Base-by-base conservation (phyloP, 2,888 invertebrate genomes). In the Scelioninae gen. 1 region DNA sequence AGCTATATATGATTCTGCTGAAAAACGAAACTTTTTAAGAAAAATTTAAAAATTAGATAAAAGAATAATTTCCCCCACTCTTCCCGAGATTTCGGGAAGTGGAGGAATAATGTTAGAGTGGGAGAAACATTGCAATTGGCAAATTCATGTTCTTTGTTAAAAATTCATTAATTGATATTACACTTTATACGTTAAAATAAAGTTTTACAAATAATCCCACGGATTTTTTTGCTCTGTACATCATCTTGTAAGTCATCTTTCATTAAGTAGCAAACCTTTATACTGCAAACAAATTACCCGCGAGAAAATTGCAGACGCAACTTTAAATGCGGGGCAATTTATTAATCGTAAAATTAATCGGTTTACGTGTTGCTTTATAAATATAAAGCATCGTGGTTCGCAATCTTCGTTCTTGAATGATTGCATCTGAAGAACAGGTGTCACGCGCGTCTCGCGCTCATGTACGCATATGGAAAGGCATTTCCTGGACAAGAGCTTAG, bases 391-490 rank as follows among this genome's bases (percentile, higher is more conserved):
- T 23, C 79, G 84, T 83, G 82, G 85, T 84, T 80, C 69, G 87
- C 86, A 88, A 88, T 88, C 86, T 86, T 86, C 85, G 85, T 86
- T 86, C 85, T 84, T 82, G 86, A 87, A 87, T 88, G 88, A 88
- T 88, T 87, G 84, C 74, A 29, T 45, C 56, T 63, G 65, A 69
- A 32, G 78, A 85, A 83, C 84, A 83, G 83, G 84, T 85, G 84
- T 85, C 81, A 78, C 82, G 84, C 82, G 71, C 72, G 82, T 66
- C 51, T 78, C 43, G 78, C 69, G 75, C 56, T 72, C 16, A 40
- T 80, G 84, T 84, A 83, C 71, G 66, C 75, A 72, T 83, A 83
- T 83, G 84, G 80, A 49, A 84, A 65, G 83, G 71, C 47, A 76
- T 81, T 81, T 78, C 84, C 77, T 60, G 68, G 71, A 69, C 78